Base-by-base conservation (phyloP, 2,888 invertebrate species). In the Philopedon plagiatum region DNA sequence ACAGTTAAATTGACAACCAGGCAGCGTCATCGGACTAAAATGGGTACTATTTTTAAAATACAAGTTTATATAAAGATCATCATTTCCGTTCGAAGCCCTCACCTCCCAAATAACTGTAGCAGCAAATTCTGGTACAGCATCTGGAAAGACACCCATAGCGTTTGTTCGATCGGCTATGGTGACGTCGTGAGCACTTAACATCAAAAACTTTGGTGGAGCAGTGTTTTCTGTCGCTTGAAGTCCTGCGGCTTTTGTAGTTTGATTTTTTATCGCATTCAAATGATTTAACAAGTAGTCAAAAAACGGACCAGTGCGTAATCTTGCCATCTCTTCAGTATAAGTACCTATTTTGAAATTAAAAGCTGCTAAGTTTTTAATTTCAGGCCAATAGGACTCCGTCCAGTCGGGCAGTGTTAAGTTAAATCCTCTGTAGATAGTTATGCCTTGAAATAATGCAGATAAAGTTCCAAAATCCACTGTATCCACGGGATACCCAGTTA, bases 81-180 rank as follows among this genome's bases (percentile, higher is more conserved):
- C 26, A 5, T 11, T 13, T n/a, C 13, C 51, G 0, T 37, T 51
- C 2, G n/a, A 9, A 11, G 39, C 26, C 44, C 29, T 65, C 0
- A 93, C 86, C 82, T 95, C 95, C 57, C 94, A 80, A 51, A 94
- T 82, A 18, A 94, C 82, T 11, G 91, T 88, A 0, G 93, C 87
- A 0, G 90, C 86, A 76, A 91, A 93, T 0, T 88, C 88, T 0
- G 93, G 93, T 76, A 89, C 89, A 66, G 89, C 89, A 9, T 86
- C 84, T 73, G 91, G 87, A 77, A 88, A 94, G 29, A 94, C 73
- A 21, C 89, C 89, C 7, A 95, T 83, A 0, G 91, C 88, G 82
- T 91, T 91, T 0, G 94, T 86, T 29, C 94, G 77, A 78, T 88
- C 91, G 0, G 91, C 91, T 9, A 95, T 83, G 0, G 93, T 94